phyloP scores from a whole-genome alignment of 1,140 invertebrate species.

The Drosophila kepulauana region DNA sequence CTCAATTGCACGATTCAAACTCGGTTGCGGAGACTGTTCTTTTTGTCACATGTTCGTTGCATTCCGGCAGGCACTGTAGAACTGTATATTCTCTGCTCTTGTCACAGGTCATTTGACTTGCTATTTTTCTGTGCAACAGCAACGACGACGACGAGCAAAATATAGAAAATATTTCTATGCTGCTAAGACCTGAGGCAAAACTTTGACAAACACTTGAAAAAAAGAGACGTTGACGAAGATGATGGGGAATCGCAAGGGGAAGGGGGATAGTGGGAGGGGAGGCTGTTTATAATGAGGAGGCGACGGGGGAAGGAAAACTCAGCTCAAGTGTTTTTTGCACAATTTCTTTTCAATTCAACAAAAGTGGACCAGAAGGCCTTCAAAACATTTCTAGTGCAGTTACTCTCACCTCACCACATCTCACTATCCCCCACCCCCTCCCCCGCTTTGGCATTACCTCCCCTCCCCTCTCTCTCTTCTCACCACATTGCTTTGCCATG shows the following conservation, averaged over 20 bases:
- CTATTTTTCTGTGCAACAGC: constrained; percentile 52
- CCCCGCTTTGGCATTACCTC: constrained; percentile 2
- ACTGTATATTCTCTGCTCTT: constrained; percentile 33
- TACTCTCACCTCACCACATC: not conserved
- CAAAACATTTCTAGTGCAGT: constrained; percentile 53
- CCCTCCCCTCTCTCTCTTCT: not conserved
- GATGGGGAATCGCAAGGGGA: constrained; percentile 41
- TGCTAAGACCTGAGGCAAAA: constrained; percentile 66
- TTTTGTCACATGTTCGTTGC: constrained; percentile 50
- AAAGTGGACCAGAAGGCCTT: constrained; percentile 72
- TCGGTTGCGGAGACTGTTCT: constrained; percentile 6
- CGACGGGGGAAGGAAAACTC: constrained; percentile 27
- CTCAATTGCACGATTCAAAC: not conserved
- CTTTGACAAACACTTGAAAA: constrained; percentile 77
- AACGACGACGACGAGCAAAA: constrained; percentile 44
- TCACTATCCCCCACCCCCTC: not conserved
- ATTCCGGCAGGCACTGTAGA: constrained; percentile 51
- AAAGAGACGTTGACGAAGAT: constrained; percentile 21
- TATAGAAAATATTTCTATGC: constrained; percentile 56
- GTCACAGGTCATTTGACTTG: constrained; percentile 79
- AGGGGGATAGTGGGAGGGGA: not conserved
- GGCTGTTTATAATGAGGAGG: constrained; percentile 13
- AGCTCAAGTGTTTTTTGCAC: constrained; percentile 81
- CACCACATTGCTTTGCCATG: constrained; percentile 34
- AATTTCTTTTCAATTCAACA: constrained; percentile 82